Base-by-base conservation (phyloP, 1,140 invertebrate species). In the Pseudomyrmex gracilis region DNA sequence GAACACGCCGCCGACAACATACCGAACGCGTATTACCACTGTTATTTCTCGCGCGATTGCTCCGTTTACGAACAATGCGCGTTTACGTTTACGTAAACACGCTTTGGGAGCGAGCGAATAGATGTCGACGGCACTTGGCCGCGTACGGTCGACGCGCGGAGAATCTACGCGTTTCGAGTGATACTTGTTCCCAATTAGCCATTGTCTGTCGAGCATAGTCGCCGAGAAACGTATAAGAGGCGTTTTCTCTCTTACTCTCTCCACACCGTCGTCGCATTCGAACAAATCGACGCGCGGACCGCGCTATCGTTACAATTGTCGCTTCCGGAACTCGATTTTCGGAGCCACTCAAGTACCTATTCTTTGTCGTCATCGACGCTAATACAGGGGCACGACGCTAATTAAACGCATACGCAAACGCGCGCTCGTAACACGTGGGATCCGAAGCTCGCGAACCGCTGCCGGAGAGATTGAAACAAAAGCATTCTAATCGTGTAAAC, bases 111-210 rank as follows among this genome's bases (percentile, higher is more conserved):
- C 8, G 8, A 20, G 12, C 22, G 24, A 61, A 63, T 12, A 20
- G 24, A n/a, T 15, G 13, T 22, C 49, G 15, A 34, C 12, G 22
- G 2, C 63, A 10, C 22, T 17, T 34, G 34, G 51, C 17, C 20
- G 17, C 20, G 17, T 49, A 8, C n/a, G 10, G 45, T n/a, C 2
- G 53, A 15, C 58, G 45, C 43, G 57, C 15, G 45, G 15, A 10
- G 45, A 73, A 73, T 58, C 17, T 55, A 64, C 34, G 34, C 49
- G 20, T 78, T 78, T 78, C 76, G 64, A 78, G 20, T 58, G 76
- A 53, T 58, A 71, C 66, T 80, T 58, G 45, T 49, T 80, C 12
- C 43, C 53, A 80, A 80, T 70, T 80, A 80, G 43, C 53, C 66
- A 71, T 80, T 80, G 53, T 80, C 76, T 70, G 43, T 45, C 20